Evolutionary conservation across 2,797 vertebrate species (phyloP).

Genomic region (Buphagus erythrorhynchus): DNA sequence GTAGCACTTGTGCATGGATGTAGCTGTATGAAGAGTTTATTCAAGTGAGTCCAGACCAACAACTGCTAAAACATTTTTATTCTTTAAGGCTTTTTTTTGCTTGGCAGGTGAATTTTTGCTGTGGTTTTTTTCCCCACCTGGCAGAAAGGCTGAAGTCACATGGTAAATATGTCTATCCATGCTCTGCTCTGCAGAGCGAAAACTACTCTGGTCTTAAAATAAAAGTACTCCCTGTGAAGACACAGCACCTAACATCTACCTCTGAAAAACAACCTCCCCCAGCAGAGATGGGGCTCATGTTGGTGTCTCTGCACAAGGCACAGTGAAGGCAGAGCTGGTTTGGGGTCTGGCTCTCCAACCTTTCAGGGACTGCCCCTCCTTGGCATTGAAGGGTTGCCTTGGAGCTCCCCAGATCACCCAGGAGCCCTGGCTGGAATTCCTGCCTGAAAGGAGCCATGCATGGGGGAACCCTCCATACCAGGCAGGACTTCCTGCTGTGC

Average conservation of each 20-base stretch:
- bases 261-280: background rate
- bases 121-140: background rate
- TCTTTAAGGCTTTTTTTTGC: background rate
- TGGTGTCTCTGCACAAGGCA: background rate
- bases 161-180: background rate
- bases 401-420: background rate
- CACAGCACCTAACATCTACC: background rate
- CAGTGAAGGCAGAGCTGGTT: accelerated
- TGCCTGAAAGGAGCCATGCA: background rate
- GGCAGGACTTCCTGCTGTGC: background rate
- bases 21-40: background rate
- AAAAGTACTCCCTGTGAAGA: background rate
- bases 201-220: background rate
- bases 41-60: background rate
- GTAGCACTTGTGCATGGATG: background rate
- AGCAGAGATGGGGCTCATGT: background rate
- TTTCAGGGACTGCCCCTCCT: background rate
- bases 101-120: background rate
- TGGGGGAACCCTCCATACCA: background rate
- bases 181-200: background rate
- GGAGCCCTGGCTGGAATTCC: background rate
- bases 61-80: background rate
- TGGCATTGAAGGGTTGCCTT: background rate
- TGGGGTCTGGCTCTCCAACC: background rate
- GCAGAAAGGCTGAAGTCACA: background rate